A percentile compares a stretch with the other conserved stretches of the same genome.
Conservation (phyloP, 2,113 vertebrate species). For the Pseudorasbora parva region DNA sequence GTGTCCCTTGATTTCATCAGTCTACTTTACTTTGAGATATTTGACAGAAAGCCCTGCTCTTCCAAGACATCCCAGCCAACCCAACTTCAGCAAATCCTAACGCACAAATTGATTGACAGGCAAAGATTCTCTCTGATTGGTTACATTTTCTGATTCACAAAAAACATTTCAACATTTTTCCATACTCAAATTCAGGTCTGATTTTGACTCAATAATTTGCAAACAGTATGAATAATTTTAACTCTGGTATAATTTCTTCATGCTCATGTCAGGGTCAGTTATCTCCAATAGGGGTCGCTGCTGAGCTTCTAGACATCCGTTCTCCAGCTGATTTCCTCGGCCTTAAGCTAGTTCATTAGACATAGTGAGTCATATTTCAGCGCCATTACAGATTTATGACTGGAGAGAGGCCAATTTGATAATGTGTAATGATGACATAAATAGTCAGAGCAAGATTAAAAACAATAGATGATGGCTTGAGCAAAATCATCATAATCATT, state of each 20-base stretch:
- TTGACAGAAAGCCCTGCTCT: neutral
- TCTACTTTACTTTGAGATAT: too few relatives aligned
- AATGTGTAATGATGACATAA: slow-evolving; percentile 14
- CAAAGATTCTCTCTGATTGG: neutral
- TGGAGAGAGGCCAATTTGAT: slow-evolving; percentile 6
- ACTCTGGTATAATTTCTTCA: too few relatives aligned
- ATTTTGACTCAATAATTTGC: too few relatives aligned
- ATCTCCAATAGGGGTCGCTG: neutral
- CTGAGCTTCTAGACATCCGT: neutral
- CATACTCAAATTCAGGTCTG: too few relatives aligned
- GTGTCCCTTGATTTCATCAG: too few relatives aligned
- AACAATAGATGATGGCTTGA: slow-evolving; percentile 6
- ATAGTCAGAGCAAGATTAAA: slow-evolving; percentile 11
- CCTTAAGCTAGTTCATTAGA: neutral
- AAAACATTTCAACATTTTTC: too few relatives aligned
- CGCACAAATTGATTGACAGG: neutral
- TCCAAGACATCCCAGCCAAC: neutral
- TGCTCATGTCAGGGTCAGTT: neutral
- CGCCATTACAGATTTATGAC: neutral
- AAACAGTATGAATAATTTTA: too few relatives aligned
- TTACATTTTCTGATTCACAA: neutral
- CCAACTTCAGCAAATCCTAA: neutral
- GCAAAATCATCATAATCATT: neutral
- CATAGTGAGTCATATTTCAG: slow-evolving; percentile 24
- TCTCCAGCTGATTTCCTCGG: slow-evolving; percentile 6